phyloP scores from a whole-genome alignment of 2,113 vertebrate species.

The Oreotragus oreotragus region DNA sequence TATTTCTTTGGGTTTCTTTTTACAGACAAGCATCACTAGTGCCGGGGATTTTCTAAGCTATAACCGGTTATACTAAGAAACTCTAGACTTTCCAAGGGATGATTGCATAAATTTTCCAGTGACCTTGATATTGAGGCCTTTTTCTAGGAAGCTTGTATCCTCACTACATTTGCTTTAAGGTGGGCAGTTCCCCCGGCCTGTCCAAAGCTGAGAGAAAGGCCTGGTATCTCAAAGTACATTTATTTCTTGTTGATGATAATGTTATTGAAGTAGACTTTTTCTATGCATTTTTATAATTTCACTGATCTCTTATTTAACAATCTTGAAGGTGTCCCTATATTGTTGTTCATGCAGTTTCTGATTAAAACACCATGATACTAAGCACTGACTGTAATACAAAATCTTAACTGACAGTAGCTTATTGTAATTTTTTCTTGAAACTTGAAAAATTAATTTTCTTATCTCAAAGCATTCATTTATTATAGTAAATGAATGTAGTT shows the following conservation, averaged over 20 bases:
- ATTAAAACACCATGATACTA: constrained; percentile 38
- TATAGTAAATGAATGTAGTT: neutral
- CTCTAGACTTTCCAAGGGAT: neutral
- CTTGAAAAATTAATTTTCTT: neutral
- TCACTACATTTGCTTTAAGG: neutral
- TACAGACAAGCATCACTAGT: neutral
- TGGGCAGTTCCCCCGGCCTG: neutral
- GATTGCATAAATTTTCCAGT: neutral
- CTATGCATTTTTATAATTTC: neutral
- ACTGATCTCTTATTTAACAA: neutral
- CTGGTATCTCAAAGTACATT: neutral
- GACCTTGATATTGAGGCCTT: neutral
- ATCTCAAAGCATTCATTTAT: neutral
- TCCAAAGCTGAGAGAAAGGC: neutral
- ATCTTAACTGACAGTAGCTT: neutral
- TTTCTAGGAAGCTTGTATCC: neutral
- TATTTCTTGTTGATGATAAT: constrained; percentile 2
- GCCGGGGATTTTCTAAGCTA: neutral
- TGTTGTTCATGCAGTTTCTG: constrained; percentile 15
- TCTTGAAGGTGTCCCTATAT: neutral
- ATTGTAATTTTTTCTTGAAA: constrained; percentile 20
- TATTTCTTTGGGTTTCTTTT: neutral
- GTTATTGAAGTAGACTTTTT: neutral
- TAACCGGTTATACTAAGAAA: neutral
- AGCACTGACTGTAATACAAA: constrained; percentile 1